Base-by-base conservation (phyloP, 2,888 invertebrate genomes). In the Drosophila flavopinicola region DNA sequence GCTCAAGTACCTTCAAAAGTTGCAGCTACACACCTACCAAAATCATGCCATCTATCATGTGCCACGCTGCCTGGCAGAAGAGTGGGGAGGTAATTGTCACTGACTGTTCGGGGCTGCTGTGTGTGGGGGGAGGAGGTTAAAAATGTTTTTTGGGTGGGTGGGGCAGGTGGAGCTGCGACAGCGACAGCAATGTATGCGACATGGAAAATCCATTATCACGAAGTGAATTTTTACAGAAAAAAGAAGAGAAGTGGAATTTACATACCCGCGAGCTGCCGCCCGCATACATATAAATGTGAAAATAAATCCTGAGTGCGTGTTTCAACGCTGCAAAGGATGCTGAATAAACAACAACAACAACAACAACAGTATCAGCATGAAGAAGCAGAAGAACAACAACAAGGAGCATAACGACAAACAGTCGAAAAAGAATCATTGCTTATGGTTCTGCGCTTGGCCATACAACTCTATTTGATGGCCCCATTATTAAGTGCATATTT, bases 151-250 rank as follows among this genome's bases (percentile, higher is more conserved):
- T 20, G 17, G 11, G 3, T 13, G 30, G 15, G 17, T 1, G 11
- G 2, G 1, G 13, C 5, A 11, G 24, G 38, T 24, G 51, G 49
- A 29, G 54, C 71, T n/a, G 64, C 48, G 53, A 65, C 66, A 38
- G 53, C 66, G 51, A 66, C 70, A 17, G 66, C 83, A 73, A 58
- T 85, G 80, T 87, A 87, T 87, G 88, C 88, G 89, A 87, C 87
- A 87, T 88, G 89, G 86, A 87, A 87, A 87, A 87, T 85, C 87
- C 87, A 87, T 87, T 87, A 87, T 87, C 87, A 83, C 88, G 76
- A 87, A 87, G 86, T 83, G 80, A 82, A 82, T 86, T 82, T 82
- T 86, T 86, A 82, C 87, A 84, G 75, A 82, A 86, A 86, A 82
- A n/a, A n/a, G n/a, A n/a, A n/a, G n/a, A n/a, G n/a, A n/a, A n/a